Evolutionary conservation across 2,888 invertebrate genomes (phyloP), one percentile per base, ranked within the genome.

Genomic region (Amiota mariae): DNA sequence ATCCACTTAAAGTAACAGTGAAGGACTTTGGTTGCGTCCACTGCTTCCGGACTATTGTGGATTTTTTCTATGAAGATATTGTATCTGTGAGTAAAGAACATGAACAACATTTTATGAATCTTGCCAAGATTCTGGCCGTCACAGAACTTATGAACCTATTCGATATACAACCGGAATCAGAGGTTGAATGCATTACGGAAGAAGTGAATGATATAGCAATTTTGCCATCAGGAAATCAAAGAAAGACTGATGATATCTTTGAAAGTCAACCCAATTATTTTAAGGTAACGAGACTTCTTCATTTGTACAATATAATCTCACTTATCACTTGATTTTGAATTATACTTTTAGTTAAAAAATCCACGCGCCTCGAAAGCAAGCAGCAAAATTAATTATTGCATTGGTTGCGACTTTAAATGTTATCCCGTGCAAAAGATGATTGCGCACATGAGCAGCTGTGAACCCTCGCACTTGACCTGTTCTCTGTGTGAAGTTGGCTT

Each of bases 351-450:
- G 87, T 73, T 87, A 0, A 84, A 83, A 66, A 87, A 87, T 73
- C 87, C 87, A 0, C 83, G 86, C 0, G 81, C 86, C 1, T 81
- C 80, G 0, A 80, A 83, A 13, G 81, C 83, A 2, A 87, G 82
- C 67, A 89, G 89, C 49, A 90, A 90, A 82, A 87, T 89, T n/a
- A 90, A 90, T 75, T 88, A 88, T 24, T 90, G 90, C 74, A 86
- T 90, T 72, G 88, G 87, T 2, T 90, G 90, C 70, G 86, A 88
- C 61, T 90, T 87, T 63, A 90, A 90, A 74, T 90, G 89, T 74
- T 90, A 90, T 66, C 89, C 89, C 72, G 90, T 90, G 4, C 87
- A 87, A 13, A 89, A 90, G 64, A 88, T 90, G 89, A 86, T 89
- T 47, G 77, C 81, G 3, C 89, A 89, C 73, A 85, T 89, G 85